phyloP scores from a whole-genome alignment of 2,113 vertebrate species.

The Cottus gobio region DNA sequence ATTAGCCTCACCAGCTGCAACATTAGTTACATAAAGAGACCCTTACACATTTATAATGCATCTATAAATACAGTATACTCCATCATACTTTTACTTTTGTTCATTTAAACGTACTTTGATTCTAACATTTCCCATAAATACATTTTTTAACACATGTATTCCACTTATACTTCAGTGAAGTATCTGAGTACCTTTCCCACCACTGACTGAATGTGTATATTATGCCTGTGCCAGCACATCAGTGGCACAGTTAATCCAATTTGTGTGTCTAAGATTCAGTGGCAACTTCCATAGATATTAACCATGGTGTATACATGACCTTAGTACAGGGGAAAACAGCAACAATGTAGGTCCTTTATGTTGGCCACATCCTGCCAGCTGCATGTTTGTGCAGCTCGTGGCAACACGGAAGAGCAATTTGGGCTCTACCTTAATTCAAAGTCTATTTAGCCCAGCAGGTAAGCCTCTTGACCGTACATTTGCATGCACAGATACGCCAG shows the following conservation, averaged over 20 bases:
- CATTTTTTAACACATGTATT: background rate
- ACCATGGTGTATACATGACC: slow-evolving; percentile 12
- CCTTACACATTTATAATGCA: background rate
- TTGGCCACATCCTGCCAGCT: slow-evolving; percentile 53
- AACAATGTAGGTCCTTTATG: slow-evolving; percentile 4
- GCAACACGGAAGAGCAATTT: background rate
- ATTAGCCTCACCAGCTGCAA: background rate
- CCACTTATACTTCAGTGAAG: background rate
- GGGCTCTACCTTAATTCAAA: background rate
- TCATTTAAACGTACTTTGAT: background rate
- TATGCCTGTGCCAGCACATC: background rate
- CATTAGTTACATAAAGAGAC: background rate
- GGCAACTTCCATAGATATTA: slow-evolving; percentile 50
- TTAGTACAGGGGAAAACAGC: background rate
- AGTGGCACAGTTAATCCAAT: slow-evolving; percentile 6
- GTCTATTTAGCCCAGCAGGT: slow-evolving; percentile 1
- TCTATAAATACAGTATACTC: background rate
- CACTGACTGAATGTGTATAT: slow-evolving; percentile 9
- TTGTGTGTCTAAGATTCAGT: slow-evolving; percentile 11
- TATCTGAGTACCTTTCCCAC: background rate
- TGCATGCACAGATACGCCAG: slow-evolving; percentile 18
- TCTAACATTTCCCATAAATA: background rate
- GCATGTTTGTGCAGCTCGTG: slow-evolving; percentile 17
- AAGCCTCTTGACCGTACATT: background rate
- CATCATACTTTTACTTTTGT: background rate